Conservation (phyloP, 1,140 invertebrate genomes). For the Lepidotrigona ventralis region DNA sequence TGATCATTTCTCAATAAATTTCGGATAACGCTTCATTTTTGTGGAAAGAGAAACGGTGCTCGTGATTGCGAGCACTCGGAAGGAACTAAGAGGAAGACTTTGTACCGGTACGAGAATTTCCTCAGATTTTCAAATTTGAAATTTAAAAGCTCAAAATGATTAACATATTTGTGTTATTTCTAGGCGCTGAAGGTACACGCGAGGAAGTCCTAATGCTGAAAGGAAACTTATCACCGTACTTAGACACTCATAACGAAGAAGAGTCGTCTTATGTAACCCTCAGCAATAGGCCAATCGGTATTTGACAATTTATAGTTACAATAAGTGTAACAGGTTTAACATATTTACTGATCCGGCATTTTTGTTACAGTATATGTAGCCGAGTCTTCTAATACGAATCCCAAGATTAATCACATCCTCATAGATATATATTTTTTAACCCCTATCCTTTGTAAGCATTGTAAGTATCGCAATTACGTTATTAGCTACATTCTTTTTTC, state of each 20-base stretch:
- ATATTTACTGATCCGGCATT: constrained; percentile 13
- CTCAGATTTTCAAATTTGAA: background rate
- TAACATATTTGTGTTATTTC: constrained; percentile 9
- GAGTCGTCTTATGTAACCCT: constrained; percentile 77
- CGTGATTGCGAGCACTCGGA: background rate
- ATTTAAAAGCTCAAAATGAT: no score
- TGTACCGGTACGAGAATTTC: constrained; percentile 48
- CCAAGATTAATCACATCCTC: constrained; percentile 70
- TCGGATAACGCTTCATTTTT: constrained; percentile 26
- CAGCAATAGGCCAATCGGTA: constrained; percentile 77
- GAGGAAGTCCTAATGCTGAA: constrained; percentile 79
- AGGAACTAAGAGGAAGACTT: constrained; percentile 41
- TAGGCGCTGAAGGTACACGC: constrained; percentile 72
- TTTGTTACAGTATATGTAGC: constrained; percentile 73
- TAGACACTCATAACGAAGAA: constrained; percentile 76
- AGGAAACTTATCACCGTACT: constrained; percentile 77
- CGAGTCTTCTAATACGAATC: constrained; percentile 65
- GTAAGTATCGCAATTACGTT: constrained; percentile 74
- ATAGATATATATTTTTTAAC: constrained; percentile 79
- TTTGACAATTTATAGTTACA: constrained; percentile 28
- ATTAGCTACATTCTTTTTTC: background rate
- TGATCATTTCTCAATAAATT: constrained; percentile 30
- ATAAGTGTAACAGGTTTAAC: background rate
- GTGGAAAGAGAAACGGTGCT: background rate
- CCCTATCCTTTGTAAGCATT: constrained; percentile 80